Base-by-base conservation (phyloP, 1,140 invertebrate species). In the Vanessa tameamea region DNA sequence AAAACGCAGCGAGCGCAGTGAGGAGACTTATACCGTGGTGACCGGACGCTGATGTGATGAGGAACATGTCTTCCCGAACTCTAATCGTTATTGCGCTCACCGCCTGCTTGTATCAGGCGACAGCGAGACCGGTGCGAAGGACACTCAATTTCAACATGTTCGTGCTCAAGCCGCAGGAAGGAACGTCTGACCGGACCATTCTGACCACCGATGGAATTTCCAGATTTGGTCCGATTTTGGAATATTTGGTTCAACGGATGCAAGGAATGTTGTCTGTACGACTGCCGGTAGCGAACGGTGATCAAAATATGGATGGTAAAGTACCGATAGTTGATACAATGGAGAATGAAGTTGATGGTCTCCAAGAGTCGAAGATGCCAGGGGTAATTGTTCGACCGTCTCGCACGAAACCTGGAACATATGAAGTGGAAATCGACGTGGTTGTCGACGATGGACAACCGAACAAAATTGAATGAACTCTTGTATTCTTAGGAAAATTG, bases 181-280 rank as follows among this genome's bases (percentile, higher is more conserved):
- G 82, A 14, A 66, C 79, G 0, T 76, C 84, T 0, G 87, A 90
- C 23, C 79, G 87, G 14, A 75, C 89, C 0, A 70, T 92, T 1
- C 61, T 87, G 8, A 73, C 87, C 1, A 88, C 89, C 0, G 87
- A 91, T 23, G 90, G 90, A 1, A 73, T 93, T 0, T 94, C 93
- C 4, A 94, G 94, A 79, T 95, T 95, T 85, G 95, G 95, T 3
- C 94, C 95, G 1, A 77, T 95, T 31, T 75, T 95, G 53, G 95
- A 95, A 79, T 94, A 94, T 69, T 84, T 95, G 23, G 93, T 95
- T 12, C 95, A 95, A 73, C 92, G 94, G 65, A 93, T 95, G 14
- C 95, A 95, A 85, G 90, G 93, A 0, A 85, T 94, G 69, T 94
- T 95, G 86, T 95, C 95, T 1, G 93, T 94, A 37, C 93, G 93